Conservation (phyloP, 2,797 vertebrate genomes). For the Hybognathus amarus region DNA sequence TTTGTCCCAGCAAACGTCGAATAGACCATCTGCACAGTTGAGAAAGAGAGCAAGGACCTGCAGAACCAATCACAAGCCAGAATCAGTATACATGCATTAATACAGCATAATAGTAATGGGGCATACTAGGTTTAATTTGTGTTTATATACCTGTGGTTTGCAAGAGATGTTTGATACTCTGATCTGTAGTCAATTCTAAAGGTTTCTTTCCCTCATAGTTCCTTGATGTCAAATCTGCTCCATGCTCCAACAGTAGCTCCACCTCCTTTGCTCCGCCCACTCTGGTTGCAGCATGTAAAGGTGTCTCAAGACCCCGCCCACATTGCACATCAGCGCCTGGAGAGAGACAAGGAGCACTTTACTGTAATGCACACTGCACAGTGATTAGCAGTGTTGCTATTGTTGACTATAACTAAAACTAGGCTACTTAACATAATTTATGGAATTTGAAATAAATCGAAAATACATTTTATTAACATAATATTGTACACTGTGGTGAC, state of each 20-base stretch:
- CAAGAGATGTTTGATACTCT: constrained; percentile 77
- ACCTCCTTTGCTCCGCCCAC: constrained; percentile 75
- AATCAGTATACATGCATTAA: background rate
- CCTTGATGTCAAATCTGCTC: constrained; percentile 80
- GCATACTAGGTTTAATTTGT: background rate
- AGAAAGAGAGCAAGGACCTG: constrained; percentile 83
- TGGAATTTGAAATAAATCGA: background rate
- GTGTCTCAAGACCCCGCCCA: constrained; percentile 82
- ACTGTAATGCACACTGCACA: background rate
- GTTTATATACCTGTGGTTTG: constrained; percentile 80
- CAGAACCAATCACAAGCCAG: constrained; percentile 25
- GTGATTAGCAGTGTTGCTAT: background rate
- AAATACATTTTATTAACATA: no score
- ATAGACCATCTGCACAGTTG: constrained; percentile 86
- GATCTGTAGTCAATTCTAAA: constrained; percentile 79
- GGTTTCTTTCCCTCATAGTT: constrained; percentile 85
- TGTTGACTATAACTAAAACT: background rate
- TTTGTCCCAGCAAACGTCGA: constrained; percentile 82
- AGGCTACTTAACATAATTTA: background rate
- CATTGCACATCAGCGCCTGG: constrained; percentile 83
- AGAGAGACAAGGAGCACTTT: background rate
- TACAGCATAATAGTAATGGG: background rate
- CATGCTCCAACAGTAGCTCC: constrained; percentile 85
- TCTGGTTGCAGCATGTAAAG: constrained; percentile 83
- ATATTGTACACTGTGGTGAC: no score